Conservation (phyloP, 1,140 invertebrate genomes). For the Camponotus pennsylvanicus region DNA sequence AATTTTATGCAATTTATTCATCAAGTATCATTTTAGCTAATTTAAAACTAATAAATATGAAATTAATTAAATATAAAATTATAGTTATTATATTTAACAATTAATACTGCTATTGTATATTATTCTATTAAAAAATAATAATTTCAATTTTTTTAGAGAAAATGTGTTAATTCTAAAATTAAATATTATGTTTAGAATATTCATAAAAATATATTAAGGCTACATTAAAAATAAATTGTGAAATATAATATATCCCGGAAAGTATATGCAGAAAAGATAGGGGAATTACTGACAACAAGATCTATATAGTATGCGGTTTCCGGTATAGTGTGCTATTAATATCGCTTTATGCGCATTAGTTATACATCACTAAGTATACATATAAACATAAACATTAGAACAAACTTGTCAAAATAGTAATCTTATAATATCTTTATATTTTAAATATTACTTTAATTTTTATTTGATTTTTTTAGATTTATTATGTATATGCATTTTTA, state of each 20-base stretch:
- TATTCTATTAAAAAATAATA: background rate
- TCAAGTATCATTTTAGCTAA: too few relatives aligned
- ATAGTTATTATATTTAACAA: background rate
- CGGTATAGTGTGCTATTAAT: background rate
- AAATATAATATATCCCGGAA: background rate
- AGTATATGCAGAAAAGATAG: background rate
- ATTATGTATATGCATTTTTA: background rate
- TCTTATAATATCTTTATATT: background rate
- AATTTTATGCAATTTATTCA: background rate
- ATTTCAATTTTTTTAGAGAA: background rate
- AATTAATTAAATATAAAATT: conserved; percentile 11
- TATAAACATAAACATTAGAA: background rate
- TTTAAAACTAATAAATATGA: background rate
- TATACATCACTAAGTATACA: background rate
- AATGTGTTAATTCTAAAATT: background rate
- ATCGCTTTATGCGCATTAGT: background rate
- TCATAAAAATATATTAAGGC: background rate
- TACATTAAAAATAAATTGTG: conserved; percentile 1
- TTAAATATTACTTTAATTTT: background rate
- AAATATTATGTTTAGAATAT: background rate
- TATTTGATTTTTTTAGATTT: background rate
- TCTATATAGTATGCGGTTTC: background rate
- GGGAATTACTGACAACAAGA: background rate
- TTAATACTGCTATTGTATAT: background rate
- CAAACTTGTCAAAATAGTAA: background rate